A percentile compares a stretch with the other conserved stretches of the same genome.
These are phyloP conservation scores for Venusia cambrica DNA, from an alignment of 2,888 invertebrate species.

Conservation along the genomic window DNA sequence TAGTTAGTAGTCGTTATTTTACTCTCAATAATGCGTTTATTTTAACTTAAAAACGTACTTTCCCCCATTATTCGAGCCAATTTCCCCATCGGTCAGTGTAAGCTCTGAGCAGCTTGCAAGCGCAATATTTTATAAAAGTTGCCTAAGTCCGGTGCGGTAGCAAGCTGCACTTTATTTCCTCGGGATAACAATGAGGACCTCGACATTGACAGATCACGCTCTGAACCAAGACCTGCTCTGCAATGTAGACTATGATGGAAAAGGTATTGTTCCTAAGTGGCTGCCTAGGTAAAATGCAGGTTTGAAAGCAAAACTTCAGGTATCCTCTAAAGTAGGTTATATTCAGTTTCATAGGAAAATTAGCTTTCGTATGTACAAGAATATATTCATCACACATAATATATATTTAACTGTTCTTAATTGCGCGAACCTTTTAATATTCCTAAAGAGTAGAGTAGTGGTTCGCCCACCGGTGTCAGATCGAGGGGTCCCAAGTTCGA, in stretches of 20 bases:
- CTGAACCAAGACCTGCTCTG: conserved; percentile 20
- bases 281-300: conserved; percentile 18
- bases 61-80: conserved; percentile 13
- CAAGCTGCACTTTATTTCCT: conserved; percentile 57
- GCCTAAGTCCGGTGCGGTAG: conserved; percentile 39
- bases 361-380: too few relatives aligned
- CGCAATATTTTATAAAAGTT: conserved; percentile 61
- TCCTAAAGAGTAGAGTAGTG: too few relatives aligned
- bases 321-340: conserved; percentile 8
- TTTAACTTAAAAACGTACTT: too few relatives aligned
- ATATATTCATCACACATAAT: too few relatives aligned
- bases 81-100: conserved; percentile 21
- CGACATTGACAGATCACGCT: conserved; percentile 63
- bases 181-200: conserved; percentile 58
- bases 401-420: too few relatives aligned
- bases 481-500: too few relatives aligned
- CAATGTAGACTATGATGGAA: conserved; percentile 29
- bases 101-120: conserved; percentile 23
- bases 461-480: too few relatives aligned
- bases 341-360: conserved; percentile 4
- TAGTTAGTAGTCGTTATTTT: too few relatives aligned
- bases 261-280: conserved; percentile 24
- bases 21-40: too few relatives aligned
- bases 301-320: conserved; percentile 19
- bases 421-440: too few relatives aligned